A percentile compares a stretch with the other conserved stretches of the same genome.
Conservation (phyloP, 2,113 vertebrate genomes). For the Oxygymnocypris stewartii region DNA sequence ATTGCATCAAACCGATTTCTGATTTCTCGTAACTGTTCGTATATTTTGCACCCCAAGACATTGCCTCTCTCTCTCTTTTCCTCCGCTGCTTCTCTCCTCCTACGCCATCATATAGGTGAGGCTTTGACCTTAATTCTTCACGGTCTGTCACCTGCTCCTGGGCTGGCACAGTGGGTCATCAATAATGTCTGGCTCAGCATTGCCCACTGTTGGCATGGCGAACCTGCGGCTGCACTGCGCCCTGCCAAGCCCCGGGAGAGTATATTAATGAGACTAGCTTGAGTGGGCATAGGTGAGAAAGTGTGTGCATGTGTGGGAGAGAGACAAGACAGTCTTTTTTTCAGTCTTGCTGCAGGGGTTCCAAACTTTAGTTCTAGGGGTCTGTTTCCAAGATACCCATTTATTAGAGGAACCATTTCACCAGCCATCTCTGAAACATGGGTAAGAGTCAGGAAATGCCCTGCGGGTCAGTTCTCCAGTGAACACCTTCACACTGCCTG, state of each 20-base stretch:
- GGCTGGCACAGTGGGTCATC: slow-evolving; percentile 55
- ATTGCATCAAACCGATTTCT: neutral
- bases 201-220: slow-evolving; percentile 33
- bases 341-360: neutral
- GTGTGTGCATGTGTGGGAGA: neutral
- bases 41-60: neutral
- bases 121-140: slow-evolving; percentile 59
- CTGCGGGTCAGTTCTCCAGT: neutral
- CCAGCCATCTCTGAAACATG: slow-evolving; percentile 14
- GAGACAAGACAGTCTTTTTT: neutral
- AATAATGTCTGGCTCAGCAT: slow-evolving; percentile 52
- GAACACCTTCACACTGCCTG: neutral
- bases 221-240: slow-evolving; percentile 23
- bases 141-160: slow-evolving; percentile 41
- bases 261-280: slow-evolving; percentile 61
- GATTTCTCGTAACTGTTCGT: neutral
- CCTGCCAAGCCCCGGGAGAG: slow-evolving; percentile 53
- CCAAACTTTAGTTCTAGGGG: slow-evolving; percentile 9
- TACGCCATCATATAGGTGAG: slow-evolving; percentile 50
- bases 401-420: slow-evolving; percentile 22
- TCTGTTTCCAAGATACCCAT: slow-evolving; percentile 16
- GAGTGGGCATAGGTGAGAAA: slow-evolving; percentile 48
- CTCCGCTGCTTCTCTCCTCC: slow-evolving; percentile 33
- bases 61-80: neutral
- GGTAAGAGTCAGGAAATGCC: neutral